phyloP scores from a whole-genome alignment of 2,113 vertebrate genomes.

The Scytalopus superciliaris region DNA sequence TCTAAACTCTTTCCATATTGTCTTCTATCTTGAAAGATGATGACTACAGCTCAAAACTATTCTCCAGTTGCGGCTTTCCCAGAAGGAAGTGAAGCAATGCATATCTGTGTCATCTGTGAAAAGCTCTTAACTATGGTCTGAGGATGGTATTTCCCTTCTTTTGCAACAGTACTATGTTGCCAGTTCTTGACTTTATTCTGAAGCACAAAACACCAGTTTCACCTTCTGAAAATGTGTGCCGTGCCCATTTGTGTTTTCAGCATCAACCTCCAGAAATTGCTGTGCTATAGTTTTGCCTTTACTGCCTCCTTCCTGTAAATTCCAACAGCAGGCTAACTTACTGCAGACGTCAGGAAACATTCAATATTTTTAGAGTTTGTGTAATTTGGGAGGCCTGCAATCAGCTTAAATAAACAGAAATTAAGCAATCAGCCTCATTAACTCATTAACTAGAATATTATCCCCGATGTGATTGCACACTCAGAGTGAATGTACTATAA shows the following conservation, averaged over 20 bases:
- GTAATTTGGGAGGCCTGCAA: background rate
- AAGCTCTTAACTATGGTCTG: background rate
- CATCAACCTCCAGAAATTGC: background rate
- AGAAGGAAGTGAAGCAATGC: background rate
- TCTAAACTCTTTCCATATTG: background rate
- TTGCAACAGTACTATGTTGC: background rate
- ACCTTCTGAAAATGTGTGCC: background rate
- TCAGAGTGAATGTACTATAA: background rate
- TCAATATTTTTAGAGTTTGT: background rate
- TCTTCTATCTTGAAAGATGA: background rate
- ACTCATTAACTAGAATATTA: background rate
- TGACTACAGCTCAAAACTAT: background rate
- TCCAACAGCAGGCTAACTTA: background rate
- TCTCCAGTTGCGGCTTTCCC: background rate
- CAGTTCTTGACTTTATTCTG: background rate
- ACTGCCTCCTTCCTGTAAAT: background rate
- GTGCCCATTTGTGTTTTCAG: background rate
- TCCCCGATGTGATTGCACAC: background rate
- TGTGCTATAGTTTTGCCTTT: background rate
- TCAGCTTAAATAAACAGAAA: slow-evolving; percentile 19
- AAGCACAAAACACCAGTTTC: background rate
- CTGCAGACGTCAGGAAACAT: background rate
- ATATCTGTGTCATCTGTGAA: background rate
- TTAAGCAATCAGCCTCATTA: background rate
- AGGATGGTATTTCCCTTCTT: background rate